Evolutionary conservation across 2,888 invertebrate species (phyloP), one percentile per base, ranked within the genome.

Genomic region (Plusia festucae): DNA sequence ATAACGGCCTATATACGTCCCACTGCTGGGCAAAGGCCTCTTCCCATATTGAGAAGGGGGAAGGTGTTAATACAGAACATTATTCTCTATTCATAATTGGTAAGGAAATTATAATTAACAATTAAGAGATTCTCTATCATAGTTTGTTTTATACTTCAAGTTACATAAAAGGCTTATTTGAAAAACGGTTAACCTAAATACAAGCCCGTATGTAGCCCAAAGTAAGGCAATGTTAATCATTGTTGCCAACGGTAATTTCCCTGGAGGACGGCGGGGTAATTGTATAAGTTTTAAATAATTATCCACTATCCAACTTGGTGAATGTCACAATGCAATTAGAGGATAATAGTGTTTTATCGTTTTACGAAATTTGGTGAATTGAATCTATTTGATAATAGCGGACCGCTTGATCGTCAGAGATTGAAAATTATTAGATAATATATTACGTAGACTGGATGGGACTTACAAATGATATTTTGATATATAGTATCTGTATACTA

Each of bases 251-350:
- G 73, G 65, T 85, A 83, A 87, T 86, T 86, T 87, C 88, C 87
- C 68, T 0, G 68, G 79, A 79, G 68, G 64, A 32, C 20, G 55
- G 30, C 53, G 22, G 63, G 54, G 74, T 82, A 82, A 82, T 83
- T 82, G 76, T 79, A 72, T 73, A 77, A 82, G 73, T 81, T 83
- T 81, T 73, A 82, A 84, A 83, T 85, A 85, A 85, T 86, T 82
- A 83, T 72, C 61, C 60, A 67, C 70, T 74, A 82, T 55, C 66
- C 65, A 59, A 70, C 55, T 66, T 69, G 61, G 55, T 18, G 32
- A 53, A 46, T 44, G 62, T 58, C 55, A 62, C 32, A 24, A 68
- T 72, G 70, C 71, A 65, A 70, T 70, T 77, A 79, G 60, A 56
- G 52, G 40, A 55, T 63, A 53, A 70, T 60, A 34, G 61, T 30